These are phyloP conservation scores for Rhynchophorus ferrugineus DNA, from an alignment of 1,140 invertebrate species.

Conservation along the genomic window DNA sequence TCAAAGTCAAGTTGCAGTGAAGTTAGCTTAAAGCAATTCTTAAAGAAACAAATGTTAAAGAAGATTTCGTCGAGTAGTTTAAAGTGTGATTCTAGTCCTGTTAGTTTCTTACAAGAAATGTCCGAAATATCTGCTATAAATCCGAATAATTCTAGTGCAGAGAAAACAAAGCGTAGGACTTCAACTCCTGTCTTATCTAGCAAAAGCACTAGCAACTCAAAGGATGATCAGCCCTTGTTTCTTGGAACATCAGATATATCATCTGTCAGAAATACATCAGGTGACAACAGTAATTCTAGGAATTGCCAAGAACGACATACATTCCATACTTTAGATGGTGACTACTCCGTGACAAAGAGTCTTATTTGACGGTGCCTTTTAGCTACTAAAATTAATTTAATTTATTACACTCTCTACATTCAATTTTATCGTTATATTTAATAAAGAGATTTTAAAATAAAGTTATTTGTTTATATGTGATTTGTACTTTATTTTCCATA, in stretches of 20 bases:
- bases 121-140: constrained; percentile 28
- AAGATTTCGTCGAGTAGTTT: constrained; percentile 32
- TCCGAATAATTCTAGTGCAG: constrained; percentile 20
- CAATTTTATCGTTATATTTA: too few relatives aligned
- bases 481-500: too few relatives aligned
- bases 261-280: constrained; percentile 38
- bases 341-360: background rate
- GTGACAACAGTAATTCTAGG: constrained; percentile 3
- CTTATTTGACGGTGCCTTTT: background rate
- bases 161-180: constrained; percentile 39
- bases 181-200: constrained; percentile 41
- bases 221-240: constrained; percentile 41
- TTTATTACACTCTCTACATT: too few relatives aligned
- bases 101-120: constrained; percentile 26
- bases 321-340: background rate
- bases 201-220: constrained; percentile 36
- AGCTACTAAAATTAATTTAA: background rate
- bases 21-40: constrained; percentile 30
- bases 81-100: constrained; percentile 22
- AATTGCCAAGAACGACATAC: background rate
- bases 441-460: too few relatives aligned
- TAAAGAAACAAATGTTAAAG: constrained; percentile 26
- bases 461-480: too few relatives aligned
- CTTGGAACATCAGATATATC: constrained; percentile 47
- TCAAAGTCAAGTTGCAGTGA: constrained; percentile 25